Conservation (phyloP, 1,140 invertebrate genomes). For the Drosophila nikananu region DNA sequence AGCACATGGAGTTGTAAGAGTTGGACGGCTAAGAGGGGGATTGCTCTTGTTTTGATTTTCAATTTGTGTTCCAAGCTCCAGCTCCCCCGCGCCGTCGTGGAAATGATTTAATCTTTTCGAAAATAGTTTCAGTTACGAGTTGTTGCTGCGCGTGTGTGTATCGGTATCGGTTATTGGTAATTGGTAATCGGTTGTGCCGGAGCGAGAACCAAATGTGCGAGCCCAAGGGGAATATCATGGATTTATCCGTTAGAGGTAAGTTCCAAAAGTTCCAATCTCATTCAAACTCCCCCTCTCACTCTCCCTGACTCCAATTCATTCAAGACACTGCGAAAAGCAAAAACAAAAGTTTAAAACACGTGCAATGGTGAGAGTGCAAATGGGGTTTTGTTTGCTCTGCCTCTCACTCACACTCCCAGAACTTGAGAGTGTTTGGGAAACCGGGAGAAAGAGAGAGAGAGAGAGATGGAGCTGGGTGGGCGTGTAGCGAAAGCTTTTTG, state of each 20-base stretch:
- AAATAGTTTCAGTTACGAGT: constrained; percentile 48
- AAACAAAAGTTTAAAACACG: constrained; percentile 53
- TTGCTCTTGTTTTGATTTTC: constrained; percentile 70
- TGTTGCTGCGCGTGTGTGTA: constrained; percentile 22
- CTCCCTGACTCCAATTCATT: constrained; percentile 38
- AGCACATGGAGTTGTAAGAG: constrained; percentile 24
- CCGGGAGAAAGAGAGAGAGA: constrained; percentile 13
- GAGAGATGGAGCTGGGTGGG: constrained; percentile 8
- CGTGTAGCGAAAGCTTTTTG: constrained; percentile 29
- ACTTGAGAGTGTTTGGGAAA: constrained; percentile 10
- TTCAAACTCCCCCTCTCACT: not conserved
- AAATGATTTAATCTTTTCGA: constrained; percentile 53
- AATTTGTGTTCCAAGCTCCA: constrained; percentile 48
- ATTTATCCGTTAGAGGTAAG: constrained; percentile 77
- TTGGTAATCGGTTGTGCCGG: constrained; percentile 39
- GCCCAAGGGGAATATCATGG: constrained; percentile 66
- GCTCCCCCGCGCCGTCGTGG: constrained; percentile 31
- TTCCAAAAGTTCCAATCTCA: constrained; percentile 1
- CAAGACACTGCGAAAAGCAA: constrained; percentile 22
- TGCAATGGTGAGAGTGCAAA: constrained; percentile 56
- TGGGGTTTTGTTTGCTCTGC: constrained; percentile 65
- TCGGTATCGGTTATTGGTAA: constrained; percentile 38
- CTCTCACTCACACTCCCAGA: constrained; percentile 33
- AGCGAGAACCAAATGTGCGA: constrained; percentile 13
- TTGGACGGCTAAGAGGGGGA: not conserved